phyloP scores from a whole-genome alignment of 2,888 invertebrate genomes.

The Ormyrus rosae region DNA sequence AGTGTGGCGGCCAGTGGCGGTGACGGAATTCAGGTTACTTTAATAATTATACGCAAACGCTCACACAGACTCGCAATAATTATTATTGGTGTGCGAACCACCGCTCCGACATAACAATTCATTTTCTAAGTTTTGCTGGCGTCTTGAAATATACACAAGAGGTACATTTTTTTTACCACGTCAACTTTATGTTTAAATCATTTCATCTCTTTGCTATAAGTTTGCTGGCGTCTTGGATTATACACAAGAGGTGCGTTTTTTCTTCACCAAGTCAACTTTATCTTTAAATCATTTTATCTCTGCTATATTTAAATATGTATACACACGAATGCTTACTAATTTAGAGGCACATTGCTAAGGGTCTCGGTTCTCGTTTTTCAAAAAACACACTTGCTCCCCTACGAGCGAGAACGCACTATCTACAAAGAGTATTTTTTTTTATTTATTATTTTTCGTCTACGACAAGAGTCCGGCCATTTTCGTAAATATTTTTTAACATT shows the following conservation, averaged over 20 bases:
- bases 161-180: constrained; percentile 44
- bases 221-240: constrained; percentile 55
- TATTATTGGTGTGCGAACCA: constrained; percentile 20
- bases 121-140: constrained; percentile 14
- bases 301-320: constrained; percentile 53
- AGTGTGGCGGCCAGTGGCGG: constrained; percentile 37
- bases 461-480: constrained; percentile 55
- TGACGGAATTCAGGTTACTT: constrained; percentile 57
- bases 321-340: constrained; percentile 70
- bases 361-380: constrained; percentile 69
- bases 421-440: constrained; percentile 61
- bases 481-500: constrained; percentile 48
- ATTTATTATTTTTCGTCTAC: constrained; percentile 47
- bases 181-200: constrained; percentile 36
- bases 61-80: constrained; percentile 12
- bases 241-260: constrained; percentile 45
- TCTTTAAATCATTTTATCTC: constrained; percentile 48
- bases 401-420: constrained; percentile 65
- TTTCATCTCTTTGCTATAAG: constrained; percentile 44
- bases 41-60: constrained; percentile 3
- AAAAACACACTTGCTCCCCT: constrained; percentile 67
- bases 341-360: constrained; percentile 75
- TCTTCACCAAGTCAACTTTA: constrained; percentile 22
- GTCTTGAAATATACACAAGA: constrained; percentile 53
- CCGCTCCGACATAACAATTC: constrained; percentile 30